Base-by-base conservation (phyloP, 2,113 vertebrate genomes). In the Ciconia boyciana region DNA sequence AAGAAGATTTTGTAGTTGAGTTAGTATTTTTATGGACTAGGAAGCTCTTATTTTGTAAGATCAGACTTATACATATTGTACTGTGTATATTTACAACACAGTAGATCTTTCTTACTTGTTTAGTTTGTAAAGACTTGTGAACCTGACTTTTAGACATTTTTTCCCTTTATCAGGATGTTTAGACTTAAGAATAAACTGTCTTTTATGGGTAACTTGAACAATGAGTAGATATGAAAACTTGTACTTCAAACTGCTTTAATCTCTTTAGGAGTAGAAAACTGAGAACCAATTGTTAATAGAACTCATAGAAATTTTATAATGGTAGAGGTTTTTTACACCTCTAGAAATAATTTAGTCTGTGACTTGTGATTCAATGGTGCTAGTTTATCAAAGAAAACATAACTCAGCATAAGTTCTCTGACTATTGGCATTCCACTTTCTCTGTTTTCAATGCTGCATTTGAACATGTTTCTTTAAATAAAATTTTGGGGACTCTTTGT, bases 1-100 rank as follows among this genome's bases (percentile, higher is more conserved):
- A 82, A 60, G 75, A 52, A 83, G 95, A 84, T 97, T 98, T 98
- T 98, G 96, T 98, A 98, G 96, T 49, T 93, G 57, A 91, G 68
- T 97, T 97, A 97, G 97, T 98, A 97, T 97, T 98, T 98, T 98
- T 98, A 97, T 97, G 97, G 96, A 72, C 91, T 98, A 97, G 96
- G 93, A 91, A 85, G 66, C 54, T 98, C 94, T 91, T 95, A 46
- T 97, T 98, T 98, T 98, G 89, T 98, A 96, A 97, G 83, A 69
- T 92, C 60, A 64, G 93, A 94, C 96, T 96, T 97, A 96, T 97
- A 97, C 74, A 89, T 96, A 90, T n/a, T 93, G 60, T 95, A 94
- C 90, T 93, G 93, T 95, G 83, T 93, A 7, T 87, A 83, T 94
- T 94, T 95, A 39, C 90, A 87, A 58, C 91, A 90, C 93, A 95